Evolutionary conservation across 1,140 invertebrate genomes (phyloP).

Genomic region (Procambarus clarkii): DNA sequence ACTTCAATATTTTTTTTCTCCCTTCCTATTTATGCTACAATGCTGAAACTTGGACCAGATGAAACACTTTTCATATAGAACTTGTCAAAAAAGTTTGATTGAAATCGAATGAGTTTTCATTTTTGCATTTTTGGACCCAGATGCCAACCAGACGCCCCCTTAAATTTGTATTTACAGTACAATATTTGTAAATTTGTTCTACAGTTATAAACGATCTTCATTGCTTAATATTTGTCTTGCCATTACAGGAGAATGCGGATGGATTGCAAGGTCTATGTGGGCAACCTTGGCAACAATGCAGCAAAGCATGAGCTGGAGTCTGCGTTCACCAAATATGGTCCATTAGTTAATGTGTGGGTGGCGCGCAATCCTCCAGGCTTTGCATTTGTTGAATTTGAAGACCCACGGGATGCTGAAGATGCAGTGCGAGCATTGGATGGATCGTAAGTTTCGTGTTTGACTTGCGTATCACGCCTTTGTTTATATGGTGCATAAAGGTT

Average conservation of each 20-base stretch:
- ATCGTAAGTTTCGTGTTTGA: conserved; percentile 39
- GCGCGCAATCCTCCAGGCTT: conserved; percentile 60
- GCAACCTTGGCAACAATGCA: conserved; percentile 59
- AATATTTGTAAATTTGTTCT: too few relatives aligned
- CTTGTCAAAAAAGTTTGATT: too few relatives aligned
- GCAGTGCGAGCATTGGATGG: conserved; percentile 59
- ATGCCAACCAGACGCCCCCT: too few relatives aligned
- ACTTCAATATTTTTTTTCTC: too few relatives aligned
- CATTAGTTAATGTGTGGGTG: conserved; percentile 62
- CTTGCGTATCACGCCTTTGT: neutral
- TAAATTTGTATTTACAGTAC: too few relatives aligned
- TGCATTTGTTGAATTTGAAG: conserved; percentile 66
- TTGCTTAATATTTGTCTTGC: too few relatives aligned
- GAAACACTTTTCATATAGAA: too few relatives aligned
- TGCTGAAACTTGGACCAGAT: too few relatives aligned
- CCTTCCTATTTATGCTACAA: too few relatives aligned
- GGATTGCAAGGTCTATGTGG: conserved; percentile 65
- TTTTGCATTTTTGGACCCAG: too few relatives aligned
- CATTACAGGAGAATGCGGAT: conserved; percentile 50
- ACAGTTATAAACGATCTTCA: too few relatives aligned
- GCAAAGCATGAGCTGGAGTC: conserved; percentile 63
- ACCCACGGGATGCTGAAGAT: conserved; percentile 61
- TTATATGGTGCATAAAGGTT: neutral
- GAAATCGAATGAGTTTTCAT: too few relatives aligned
- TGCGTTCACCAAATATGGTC: conserved; percentile 59